Evolutionary conservation across 2,797 vertebrate genomes (phyloP), one percentile per base, ranked within the genome.

Genomic region (Chrysocyon brachyurus): DNA sequence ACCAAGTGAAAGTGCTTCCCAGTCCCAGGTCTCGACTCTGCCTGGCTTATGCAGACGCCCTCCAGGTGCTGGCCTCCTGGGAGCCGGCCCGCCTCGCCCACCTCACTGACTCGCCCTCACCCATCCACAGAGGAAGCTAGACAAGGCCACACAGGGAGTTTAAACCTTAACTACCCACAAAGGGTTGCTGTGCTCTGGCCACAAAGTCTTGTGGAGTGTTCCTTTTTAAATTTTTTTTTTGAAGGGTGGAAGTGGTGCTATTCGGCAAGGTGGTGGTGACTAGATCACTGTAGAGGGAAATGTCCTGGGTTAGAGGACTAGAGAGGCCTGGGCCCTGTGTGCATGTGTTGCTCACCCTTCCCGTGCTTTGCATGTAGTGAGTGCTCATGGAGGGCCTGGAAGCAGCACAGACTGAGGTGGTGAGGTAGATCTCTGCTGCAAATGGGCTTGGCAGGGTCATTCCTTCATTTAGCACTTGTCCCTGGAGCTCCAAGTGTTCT

Each of bases 101-200:
- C 70, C 77, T 85, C 10, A 4, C 33, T 0, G 4, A 12, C 68
- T 59, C 46, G 4, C 73, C 68, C 57, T 56, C 21, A 36, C 24
- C 59, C 83, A 21, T 22, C 33, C 22, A 5, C 31, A 49, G 59
- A 93, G 96, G 87, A 57, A 75, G 59, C 72, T 66, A 92, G 63
- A 56, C 21, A 92, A 90, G 96, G 88, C 87, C 94, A 92, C 95
- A 94, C 93, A 82, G 75, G n/a, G 87, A 91, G 90, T 36, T 87
- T 68, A 88, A 64, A 14, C 56, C 81, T 84, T 93, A 68, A 68
- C 64, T 66, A 40, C 72, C 88, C 90, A 64, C 72, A 40, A 54
- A 73, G 73, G 94, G 46, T 92, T 97, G 28, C 90, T 92, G 8
- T 54, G 56, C 82, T 95, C 3, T 0, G 16, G 85, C 97, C 90